phyloP scores from a whole-genome alignment of 30 jellyfish, hydroid and myxozoan species.

The Morbakka virulenta region DNA sequence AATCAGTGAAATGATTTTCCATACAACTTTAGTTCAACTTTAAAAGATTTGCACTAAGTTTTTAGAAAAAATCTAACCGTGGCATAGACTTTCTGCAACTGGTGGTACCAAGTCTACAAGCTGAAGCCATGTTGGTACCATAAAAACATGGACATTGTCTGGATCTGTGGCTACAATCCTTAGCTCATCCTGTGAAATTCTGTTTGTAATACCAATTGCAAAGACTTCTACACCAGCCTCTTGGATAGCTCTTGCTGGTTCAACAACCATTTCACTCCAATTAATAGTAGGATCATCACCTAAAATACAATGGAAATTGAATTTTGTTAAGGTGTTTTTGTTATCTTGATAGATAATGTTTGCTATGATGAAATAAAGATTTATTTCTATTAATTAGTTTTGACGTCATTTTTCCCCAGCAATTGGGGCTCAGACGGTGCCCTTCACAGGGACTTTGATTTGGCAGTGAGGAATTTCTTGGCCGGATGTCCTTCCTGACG shows the following conservation, averaged over 20 bases:
- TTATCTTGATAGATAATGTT: not conserved
- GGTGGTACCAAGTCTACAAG: constrained; percentile 67
- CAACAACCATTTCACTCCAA: constrained; percentile 85
- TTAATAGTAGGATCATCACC: constrained; percentile 90
- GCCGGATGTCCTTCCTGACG: too few relatives aligned
- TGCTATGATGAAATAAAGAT: too few relatives aligned
- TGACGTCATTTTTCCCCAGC: too few relatives aligned
- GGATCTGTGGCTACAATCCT: constrained; percentile 76
- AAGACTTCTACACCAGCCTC: constrained; percentile 85
- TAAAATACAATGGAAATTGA: not conserved
- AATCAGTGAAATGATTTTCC: too few relatives aligned
- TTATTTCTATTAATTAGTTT: too few relatives aligned
- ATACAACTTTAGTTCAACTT: too few relatives aligned
- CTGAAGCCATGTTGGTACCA: constrained; percentile 67
- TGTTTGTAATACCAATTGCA: constrained; percentile 79
- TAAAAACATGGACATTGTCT: constrained; percentile 67
- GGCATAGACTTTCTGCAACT: constrained; percentile 75
- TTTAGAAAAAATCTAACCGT: too few relatives aligned
- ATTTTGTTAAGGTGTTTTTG: not conserved
- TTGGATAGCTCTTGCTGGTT: constrained; percentile 84
- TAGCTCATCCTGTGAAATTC: constrained; percentile 76
- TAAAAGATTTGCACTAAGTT: too few relatives aligned
- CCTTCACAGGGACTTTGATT: too few relatives aligned
- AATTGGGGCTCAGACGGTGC: too few relatives aligned
- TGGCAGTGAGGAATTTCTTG: too few relatives aligned